phyloP scores from a whole-genome alignment of 2,797 vertebrate genomes.

The Microctenopoma lineatum region DNA sequence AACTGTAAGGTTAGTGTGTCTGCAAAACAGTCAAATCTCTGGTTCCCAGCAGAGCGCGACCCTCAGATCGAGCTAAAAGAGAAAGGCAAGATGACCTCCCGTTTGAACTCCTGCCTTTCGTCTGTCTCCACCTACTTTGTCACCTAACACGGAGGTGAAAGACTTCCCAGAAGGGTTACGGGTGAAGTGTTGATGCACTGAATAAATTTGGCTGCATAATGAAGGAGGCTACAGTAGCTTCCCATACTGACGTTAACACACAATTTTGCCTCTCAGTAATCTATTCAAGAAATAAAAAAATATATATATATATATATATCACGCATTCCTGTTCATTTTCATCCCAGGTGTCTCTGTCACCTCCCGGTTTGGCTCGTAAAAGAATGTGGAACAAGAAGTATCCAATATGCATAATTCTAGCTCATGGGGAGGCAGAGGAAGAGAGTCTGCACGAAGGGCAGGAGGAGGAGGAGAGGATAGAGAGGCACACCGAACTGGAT shows the following conservation, averaged over 20 bases:
- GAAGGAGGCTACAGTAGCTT: conserved; percentile 8
- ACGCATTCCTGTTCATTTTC: background rate
- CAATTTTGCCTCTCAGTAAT: background rate
- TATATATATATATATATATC: background rate
- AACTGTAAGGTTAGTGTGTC: conserved; percentile 84
- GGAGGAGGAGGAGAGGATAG: conserved; percentile 63
- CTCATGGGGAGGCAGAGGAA: conserved; percentile 53
- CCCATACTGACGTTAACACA: conserved; percentile 9
- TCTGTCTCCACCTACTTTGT: conserved; percentile 60
- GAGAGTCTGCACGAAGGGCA: conserved; percentile 43
- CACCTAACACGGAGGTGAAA: conserved; percentile 60
- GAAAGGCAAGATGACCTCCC: conserved; percentile 46
- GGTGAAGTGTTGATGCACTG: conserved; percentile 48
- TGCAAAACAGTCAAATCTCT: background rate
- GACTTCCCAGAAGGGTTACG: conserved; percentile 30
- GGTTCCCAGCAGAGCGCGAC: background rate
- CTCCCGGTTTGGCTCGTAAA: conserved; percentile 86
- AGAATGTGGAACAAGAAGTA: conserved; percentile 92
- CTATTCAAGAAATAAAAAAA: conserved; percentile 5
- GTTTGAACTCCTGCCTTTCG: conserved; percentile 42
- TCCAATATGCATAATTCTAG: conserved; percentile 86
- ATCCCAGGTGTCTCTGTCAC: conserved; percentile 85
- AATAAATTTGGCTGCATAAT: conserved; percentile 35
- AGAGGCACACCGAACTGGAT: conserved; percentile 35
- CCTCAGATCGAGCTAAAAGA: conserved; percentile 21